phyloP scores from a whole-genome alignment of 2,797 vertebrate genomes.

The Leptoclinus maculatus region DNA sequence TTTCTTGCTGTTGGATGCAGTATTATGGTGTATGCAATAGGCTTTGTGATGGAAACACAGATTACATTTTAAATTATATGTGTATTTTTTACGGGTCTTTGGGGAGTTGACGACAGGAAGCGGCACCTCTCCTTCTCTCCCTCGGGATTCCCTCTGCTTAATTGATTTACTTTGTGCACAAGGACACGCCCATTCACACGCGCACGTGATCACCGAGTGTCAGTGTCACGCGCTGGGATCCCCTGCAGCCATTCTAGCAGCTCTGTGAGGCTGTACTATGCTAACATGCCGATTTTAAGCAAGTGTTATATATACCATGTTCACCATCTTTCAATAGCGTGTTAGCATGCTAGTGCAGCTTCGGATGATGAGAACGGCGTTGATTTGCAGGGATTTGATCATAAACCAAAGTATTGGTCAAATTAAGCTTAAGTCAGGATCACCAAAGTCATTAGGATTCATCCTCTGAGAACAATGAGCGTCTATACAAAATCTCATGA shows the following conservation, averaged over 20 bases:
- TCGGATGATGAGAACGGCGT: not conserved
- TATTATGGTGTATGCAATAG: not conserved
- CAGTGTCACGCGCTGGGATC: conserved; percentile 41
- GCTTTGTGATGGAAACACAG: conserved; percentile 58
- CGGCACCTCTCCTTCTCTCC: conserved; percentile 50
- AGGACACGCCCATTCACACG: conserved; percentile 70
- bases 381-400: not conserved
- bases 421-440: not conserved
- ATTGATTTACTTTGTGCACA: conserved; percentile 83
- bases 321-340: not conserved
- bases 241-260: not conserved
- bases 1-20: conserved; percentile 21
- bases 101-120: conserved; percentile 60
- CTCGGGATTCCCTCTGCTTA: conserved; percentile 69
- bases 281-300: not conserved
- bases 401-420: not conserved
- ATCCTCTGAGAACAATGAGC: not conserved
- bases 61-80: conserved; percentile 71
- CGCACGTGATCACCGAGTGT: conserved; percentile 57
- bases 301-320: not conserved
- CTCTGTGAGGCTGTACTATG: not conserved
- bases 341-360: not conserved
- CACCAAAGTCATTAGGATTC: not conserved
- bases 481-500: not conserved
- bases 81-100: conserved; percentile 68